phyloP scores from a whole-genome alignment of 2,888 invertebrate species.

The Hesperia comma region DNA sequence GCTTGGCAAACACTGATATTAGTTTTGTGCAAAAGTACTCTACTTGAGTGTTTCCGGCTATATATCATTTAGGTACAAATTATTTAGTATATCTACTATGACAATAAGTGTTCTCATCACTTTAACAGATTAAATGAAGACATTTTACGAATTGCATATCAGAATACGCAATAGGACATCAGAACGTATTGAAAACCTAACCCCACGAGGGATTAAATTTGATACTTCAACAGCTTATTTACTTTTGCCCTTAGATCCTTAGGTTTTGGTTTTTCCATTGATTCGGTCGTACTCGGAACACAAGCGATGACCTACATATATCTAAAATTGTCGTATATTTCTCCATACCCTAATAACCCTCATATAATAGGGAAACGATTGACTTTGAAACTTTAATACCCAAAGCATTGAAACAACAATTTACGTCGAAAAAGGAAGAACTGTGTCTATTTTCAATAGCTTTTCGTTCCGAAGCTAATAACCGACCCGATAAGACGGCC shows the following conservation, averaged over 20 bases:
- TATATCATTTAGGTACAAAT: slow-evolving; percentile 60
- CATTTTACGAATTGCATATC: slow-evolving; percentile 4
- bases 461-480: slow-evolving; percentile 19
- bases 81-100: slow-evolving; percentile 43
- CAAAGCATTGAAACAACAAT: background rate
- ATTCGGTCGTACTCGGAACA: too few relatives aligned
- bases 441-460: slow-evolving; percentile 23
- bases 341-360: too few relatives aligned
- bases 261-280: too few relatives aligned
- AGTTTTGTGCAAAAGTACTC: slow-evolving; percentile 74
- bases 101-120: slow-evolving; percentile 42
- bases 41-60: slow-evolving; percentile 72
- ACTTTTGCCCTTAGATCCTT: too few relatives aligned
- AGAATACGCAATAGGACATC: background rate
- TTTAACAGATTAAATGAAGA: slow-evolving; percentile 42
- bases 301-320: too few relatives aligned
- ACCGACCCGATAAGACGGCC: slow-evolving; percentile 21
- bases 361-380: too few relatives aligned
- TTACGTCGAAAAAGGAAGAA: background rate
- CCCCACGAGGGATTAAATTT: too few relatives aligned
- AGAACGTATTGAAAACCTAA: too few relatives aligned
- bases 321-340: too few relatives aligned
- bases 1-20: slow-evolving; percentile 80
- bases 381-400: too few relatives aligned
- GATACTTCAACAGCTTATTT: too few relatives aligned